Evolutionary conservation across 2,797 vertebrate genomes (phyloP), one percentile per base, ranked within the genome.

Genomic region (Rhabdophis nuchalis): DNA sequence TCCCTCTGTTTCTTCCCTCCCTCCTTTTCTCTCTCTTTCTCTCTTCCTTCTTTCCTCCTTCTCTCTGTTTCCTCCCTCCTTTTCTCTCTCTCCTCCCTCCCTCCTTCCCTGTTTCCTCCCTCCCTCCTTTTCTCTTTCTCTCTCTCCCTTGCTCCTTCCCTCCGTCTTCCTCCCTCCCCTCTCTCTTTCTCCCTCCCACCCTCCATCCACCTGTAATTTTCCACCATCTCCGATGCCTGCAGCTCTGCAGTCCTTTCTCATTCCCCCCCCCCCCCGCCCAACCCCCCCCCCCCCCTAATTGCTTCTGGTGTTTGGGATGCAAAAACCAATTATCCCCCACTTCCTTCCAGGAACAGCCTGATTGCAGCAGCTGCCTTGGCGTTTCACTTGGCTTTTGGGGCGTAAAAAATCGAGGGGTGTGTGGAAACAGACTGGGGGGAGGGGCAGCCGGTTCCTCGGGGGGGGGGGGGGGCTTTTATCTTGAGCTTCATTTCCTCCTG

Each of bases 291-390:
- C 27, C 3, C 25, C 20, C 32, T 88, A 90, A 90, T 88, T 82
- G 54, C 20, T 90, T 82, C 54, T 77, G 56, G 54, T 27, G 4
- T 61, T 90, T 77, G 41, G 85, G 88, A 85, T 58, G 52, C 14
- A 60, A 87, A 89, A 92, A 54, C 56, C 88, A 90, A 93, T 93
- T 92, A 93, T 91, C 68, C 61, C 61, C 32, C 4, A 36, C 54
- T 88, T 56, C 20, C 11, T 87, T 82, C 85, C 56, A 50, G 14
- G 16, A 54, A 77, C 82, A n/a, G 56, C 57, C 88, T 90, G 91
- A 54, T 60, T 87, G 85, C 54, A 11, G 56, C 85, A 52, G 50
- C 85, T 10, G 29, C 72, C 29, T 87, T 23, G 46, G 25, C 60
- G 16, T 16, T 32, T 86, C 29, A 8, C 50, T 52, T 86, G 5